Evolutionary conservation across 2,113 vertebrate genomes (phyloP).

Genomic region (Bettongia penicillata): DNA sequence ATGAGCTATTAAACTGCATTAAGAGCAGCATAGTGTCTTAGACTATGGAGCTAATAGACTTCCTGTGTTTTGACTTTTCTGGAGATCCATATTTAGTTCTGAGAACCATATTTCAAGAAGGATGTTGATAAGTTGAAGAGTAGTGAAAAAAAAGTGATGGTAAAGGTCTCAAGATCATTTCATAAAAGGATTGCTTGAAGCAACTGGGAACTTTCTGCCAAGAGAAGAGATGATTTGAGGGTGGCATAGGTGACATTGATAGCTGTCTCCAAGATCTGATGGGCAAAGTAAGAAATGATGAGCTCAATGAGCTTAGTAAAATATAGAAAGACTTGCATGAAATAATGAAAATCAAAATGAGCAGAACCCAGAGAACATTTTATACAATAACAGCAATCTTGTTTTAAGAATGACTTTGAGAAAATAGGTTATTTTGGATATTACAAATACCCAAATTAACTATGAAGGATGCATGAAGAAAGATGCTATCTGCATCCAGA

Average conservation of each 20-base stretch:
- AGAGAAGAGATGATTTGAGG: neutral
- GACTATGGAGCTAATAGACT: neutral
- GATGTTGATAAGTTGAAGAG: neutral
- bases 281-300: too few relatives aligned
- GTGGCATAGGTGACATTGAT: neutral
- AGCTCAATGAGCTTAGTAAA: too few relatives aligned
- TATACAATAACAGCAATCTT: too few relatives aligned
- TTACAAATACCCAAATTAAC: too few relatives aligned
- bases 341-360: too few relatives aligned
- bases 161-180: neutral
- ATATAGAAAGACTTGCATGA: too few relatives aligned
- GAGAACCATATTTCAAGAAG: neutral
- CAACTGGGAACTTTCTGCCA: neutral
- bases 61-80: neutral
- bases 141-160: neutral
- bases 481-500: too few relatives aligned
- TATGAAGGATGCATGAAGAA: too few relatives aligned
- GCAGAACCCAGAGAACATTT: too few relatives aligned
- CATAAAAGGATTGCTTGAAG: neutral
- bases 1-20: neutral
- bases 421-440: too few relatives aligned
- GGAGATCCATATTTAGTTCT: neutral
- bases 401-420: too few relatives aligned
- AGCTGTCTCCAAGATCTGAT: neutral
- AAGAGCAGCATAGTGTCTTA: neutral